A percentile compares a stretch with the other conserved stretches of the same genome.
Evolutionary conservation across 2,113 vertebrate species (phyloP).

Genomic region (Hystrix cristata): DNA sequence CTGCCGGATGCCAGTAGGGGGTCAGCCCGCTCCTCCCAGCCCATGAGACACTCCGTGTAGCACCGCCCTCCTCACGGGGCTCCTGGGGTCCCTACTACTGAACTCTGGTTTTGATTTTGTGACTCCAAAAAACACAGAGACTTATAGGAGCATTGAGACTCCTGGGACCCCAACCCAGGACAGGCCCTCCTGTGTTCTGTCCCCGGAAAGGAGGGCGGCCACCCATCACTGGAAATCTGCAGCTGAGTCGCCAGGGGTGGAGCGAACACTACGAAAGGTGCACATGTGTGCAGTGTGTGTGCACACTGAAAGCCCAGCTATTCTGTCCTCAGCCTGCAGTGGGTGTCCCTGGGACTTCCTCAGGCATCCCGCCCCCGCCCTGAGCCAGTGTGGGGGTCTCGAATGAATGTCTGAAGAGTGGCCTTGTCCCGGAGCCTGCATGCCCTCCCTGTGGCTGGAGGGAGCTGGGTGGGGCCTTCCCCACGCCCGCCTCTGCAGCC

Average conservation of each 20-base stretch:
- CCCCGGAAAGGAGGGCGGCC: neutral
- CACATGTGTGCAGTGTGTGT: neutral
- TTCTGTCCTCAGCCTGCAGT: neutral
- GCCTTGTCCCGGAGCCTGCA: conserved; percentile 56
- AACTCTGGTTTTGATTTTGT: conserved; percentile 53
- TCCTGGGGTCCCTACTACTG: conserved; percentile 72
- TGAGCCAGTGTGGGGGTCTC: conserved; percentile 70
- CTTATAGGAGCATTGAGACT: neutral
- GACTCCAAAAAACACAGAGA: conserved; percentile 46
- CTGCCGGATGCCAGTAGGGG: conserved; percentile 12
- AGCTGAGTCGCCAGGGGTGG: neutral
- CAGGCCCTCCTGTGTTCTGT: neutral
- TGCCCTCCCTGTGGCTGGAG: neutral
- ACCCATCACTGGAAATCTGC: conserved; percentile 73
- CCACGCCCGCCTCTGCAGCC: conserved; percentile 35
- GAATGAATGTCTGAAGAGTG: conserved; percentile 81
- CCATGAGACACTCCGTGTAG: neutral
- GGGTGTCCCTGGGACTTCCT: neutral
- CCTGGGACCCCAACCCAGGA: neutral
- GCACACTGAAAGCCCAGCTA: neutral
- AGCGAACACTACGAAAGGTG: neutral
- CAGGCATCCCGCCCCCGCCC: neutral
- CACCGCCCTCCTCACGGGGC: neutral
- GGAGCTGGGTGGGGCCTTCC: neutral
- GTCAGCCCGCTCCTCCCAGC: neutral